Evolutionary conservation across 2,797 vertebrate genomes (phyloP), one percentile per base, ranked within the genome.

Genomic region (Carapus acus): DNA sequence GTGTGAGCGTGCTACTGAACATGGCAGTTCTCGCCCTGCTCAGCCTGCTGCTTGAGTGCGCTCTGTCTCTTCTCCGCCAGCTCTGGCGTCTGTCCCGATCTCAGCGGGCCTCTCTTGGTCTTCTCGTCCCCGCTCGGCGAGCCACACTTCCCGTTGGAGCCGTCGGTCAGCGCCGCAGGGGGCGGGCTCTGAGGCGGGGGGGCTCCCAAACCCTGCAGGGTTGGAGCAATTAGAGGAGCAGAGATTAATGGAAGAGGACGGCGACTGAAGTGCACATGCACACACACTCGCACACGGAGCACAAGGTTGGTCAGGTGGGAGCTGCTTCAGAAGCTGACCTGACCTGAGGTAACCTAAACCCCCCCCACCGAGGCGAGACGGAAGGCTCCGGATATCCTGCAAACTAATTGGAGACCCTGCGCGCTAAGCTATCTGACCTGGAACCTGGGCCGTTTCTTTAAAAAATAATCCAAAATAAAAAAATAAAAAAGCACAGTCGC

Each of bases 1-100:
- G 2, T 3, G 7, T 15, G 4, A 6, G 27, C 66, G 67, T 7
- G 1, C 34, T 84, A 96, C 72, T 94, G 92, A 62, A 95, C 85
- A 0, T 86, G 87, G 44, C 91, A 96, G 47, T 91, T 89, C 44
- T 92, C 90, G 5, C 62, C 83, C 44, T 82, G 79, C 37, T 72
- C 62, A 0, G 45, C n/a, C 43, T 67, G 56, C 12, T 54, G 43
- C 33, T 1, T 43, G 17, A 20, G 42, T 46, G 7, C 39, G 27
- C 45, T 42, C 42, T 41, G 27, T 12, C 19, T 49, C 24, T 56
- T 72, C 45, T 86, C 76, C 11, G 56, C 71, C 49, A 82, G 69
- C 19, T 87, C 77, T 0, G 78, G 43, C 0, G 64, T 67, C 13
- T 56, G 65, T 22, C 55, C 70, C 2, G 62, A 63, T 54, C 54